Base-by-base conservation (phyloP, 1,140 invertebrate species). In the Eubasilissa regina region DNA sequence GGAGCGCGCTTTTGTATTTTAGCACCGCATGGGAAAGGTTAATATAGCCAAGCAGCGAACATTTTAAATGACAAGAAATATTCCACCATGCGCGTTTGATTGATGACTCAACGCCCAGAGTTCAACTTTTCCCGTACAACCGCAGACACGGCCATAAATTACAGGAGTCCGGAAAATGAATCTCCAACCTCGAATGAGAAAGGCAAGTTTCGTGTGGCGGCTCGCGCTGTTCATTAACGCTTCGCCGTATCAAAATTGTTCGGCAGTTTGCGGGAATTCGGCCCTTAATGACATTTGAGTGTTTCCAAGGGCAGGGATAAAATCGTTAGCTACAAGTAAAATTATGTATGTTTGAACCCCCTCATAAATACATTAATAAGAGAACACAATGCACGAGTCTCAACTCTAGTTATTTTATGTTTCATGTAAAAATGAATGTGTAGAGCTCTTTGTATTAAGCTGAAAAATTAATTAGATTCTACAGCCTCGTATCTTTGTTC, bases 121-220 rank as follows among this genome's bases (percentile, higher is more conserved):
- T 51, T 51, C 48, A 51, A 51, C 48, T 12, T 51, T 51, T 51
- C n/a, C 48, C 48, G 11, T 51, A 12, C n/a, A 13, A 51, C n/a
- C n/a, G 48, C 48, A 15, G 48, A 51, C 48, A 51, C 8, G 48
- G 48, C 48, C 11, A 51, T 51, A 51, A 51, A 51, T 51, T 51
- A 51, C 48, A 15, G 11, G 11, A 15, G 48, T 35, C 25, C 25
- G 11, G 11, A 64, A 25, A 43, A 13, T 64, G 35, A 25, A 64
- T 64, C 60, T 19, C 1, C 60, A 64, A 64, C 60, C 60, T 64
- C 35, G 58, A 64, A 8, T 21, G 25, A 3, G 10, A 64, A 8
- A 35, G 60, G 60, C 60, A 35, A 44, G 19, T 25, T 64, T 64
- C 58, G 58, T 21, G 8, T 43, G 21, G 60, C 60, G 60, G 60